Conservation (phyloP, 2,797 vertebrate genomes). For the Eutrigla gurnardus region DNA sequence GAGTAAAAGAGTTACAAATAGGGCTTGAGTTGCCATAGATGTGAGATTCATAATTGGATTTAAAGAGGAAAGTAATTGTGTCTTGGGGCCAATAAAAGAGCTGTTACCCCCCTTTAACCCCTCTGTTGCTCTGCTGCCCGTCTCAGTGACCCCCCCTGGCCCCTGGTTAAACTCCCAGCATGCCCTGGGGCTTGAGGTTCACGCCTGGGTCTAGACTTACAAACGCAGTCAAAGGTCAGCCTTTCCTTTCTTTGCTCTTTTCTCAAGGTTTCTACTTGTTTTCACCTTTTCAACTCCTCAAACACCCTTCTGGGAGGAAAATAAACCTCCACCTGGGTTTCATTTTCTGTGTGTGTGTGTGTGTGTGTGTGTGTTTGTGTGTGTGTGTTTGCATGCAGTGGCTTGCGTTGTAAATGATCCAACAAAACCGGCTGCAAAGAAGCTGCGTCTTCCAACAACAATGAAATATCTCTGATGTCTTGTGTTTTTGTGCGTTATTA, state of each 20-base stretch:
- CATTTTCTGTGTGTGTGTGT: slow-evolving; percentile 39
- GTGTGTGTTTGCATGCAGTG: not conserved
- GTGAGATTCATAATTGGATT: slow-evolving; percentile 1
- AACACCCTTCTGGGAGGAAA: slow-evolving; percentile 45
- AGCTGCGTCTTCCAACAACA: not conserved
- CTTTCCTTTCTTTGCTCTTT: slow-evolving; percentile 53
- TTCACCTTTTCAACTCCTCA: slow-evolving; percentile 42
- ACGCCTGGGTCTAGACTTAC: slow-evolving; percentile 67
- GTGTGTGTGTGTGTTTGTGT: not conserved
- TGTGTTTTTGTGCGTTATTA: not conserved
- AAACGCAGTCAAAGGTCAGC: slow-evolving; percentile 69
- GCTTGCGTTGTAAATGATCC: not conserved
- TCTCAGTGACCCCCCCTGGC: slow-evolving; percentile 60
- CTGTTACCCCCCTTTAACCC: slow-evolving; percentile 49
- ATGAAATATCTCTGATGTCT: no score
- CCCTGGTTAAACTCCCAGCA: slow-evolving; percentile 72
- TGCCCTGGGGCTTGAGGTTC: slow-evolving; percentile 65
- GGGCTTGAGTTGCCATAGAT: not conserved
- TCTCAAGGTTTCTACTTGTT: slow-evolving; percentile 38
- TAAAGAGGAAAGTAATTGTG: slow-evolving; percentile 3
- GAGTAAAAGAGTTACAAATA: not conserved
- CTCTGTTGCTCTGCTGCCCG: slow-evolving; percentile 25
- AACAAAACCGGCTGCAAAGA: not conserved
- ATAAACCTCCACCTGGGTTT: slow-evolving; percentile 50
- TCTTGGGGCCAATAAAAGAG: slow-evolving; percentile 23